phyloP scores from a whole-genome alignment of 2,113 vertebrate species.

The Corydoras maculifer region DNA sequence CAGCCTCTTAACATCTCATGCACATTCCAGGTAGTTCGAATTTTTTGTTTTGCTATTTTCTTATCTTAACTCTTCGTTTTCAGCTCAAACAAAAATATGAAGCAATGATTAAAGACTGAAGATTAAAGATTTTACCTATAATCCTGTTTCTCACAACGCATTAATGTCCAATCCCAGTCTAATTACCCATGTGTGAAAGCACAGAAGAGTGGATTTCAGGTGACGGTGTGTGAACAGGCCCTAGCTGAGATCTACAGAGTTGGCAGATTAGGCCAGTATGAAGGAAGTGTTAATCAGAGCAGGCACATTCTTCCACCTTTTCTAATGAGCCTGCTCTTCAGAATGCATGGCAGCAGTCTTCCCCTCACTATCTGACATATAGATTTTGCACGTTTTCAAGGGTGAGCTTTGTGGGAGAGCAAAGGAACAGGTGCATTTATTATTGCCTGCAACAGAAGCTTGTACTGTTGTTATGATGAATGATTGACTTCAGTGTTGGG shows the following conservation, averaged over 20 bases:
- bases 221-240: conserved; percentile 29
- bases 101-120: conserved; percentile 37
- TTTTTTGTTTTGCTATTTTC: background rate
- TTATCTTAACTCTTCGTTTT: conserved; percentile 14
- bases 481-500: conserved; percentile 1
- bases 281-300: conserved; percentile 31
- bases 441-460: background rate
- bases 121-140: background rate
- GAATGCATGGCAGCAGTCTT: background rate
- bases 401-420: background rate
- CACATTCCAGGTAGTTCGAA: no score
- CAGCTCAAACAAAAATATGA: conserved; percentile 26
- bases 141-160: background rate
- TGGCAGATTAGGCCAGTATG: conserved; percentile 23
- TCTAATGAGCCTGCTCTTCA: conserved; percentile 18
- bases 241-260: background rate
- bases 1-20: no score
- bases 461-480: background rate
- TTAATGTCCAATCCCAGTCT: conserved; percentile 16
- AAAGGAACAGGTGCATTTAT: conserved; percentile 22
- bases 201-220: conserved; percentile 29
- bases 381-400: background rate
- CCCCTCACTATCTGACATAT: background rate
- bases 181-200: conserved; percentile 40
- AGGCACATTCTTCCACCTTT: conserved; percentile 3